A percentile compares a stretch with the other conserved stretches of the same genome.
Evolutionary conservation across 1,140 invertebrate genomes (phyloP).

Genomic region (Drosophila watanabei): DNA sequence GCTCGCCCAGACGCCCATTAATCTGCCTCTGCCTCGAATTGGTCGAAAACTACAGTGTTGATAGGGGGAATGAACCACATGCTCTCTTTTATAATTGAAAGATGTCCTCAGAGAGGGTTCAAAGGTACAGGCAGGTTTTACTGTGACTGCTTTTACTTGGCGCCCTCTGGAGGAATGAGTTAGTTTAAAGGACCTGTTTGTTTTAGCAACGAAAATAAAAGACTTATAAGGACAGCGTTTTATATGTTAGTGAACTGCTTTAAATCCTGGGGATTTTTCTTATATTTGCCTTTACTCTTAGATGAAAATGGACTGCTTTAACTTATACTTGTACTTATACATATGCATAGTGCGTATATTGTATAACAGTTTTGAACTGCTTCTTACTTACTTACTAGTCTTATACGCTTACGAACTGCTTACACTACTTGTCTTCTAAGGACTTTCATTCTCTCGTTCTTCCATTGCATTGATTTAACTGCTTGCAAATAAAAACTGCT

Average conservation of each 20-base stretch:
- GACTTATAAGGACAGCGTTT: background rate
- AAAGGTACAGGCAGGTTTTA: background rate
- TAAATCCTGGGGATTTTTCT: background rate
- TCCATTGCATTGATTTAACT: too few species aligned
- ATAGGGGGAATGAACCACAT: background rate
- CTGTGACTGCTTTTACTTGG: background rate
- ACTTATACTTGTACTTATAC: background rate
- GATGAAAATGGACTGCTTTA: background rate
- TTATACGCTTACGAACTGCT: too few species aligned
- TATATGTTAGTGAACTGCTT: background rate
- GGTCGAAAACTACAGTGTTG: conserved; percentile 14
- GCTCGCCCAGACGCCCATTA: conserved; percentile 25
- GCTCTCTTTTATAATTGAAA: background rate
- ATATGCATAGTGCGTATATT: background rate
- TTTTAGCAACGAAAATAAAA: background rate
- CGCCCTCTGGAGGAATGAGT: background rate
- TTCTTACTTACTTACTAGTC: too few species aligned
- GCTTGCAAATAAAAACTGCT: too few species aligned
- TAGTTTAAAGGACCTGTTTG: background rate
- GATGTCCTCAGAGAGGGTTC: background rate
- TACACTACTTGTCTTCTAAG: background rate
- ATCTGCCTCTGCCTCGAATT: background rate
- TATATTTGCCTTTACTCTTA: background rate
- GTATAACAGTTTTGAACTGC: background rate
- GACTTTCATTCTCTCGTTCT: too few species aligned